phyloP scores from a whole-genome alignment of 2,113 vertebrate genomes.

The Nerophis ophidion region DNA sequence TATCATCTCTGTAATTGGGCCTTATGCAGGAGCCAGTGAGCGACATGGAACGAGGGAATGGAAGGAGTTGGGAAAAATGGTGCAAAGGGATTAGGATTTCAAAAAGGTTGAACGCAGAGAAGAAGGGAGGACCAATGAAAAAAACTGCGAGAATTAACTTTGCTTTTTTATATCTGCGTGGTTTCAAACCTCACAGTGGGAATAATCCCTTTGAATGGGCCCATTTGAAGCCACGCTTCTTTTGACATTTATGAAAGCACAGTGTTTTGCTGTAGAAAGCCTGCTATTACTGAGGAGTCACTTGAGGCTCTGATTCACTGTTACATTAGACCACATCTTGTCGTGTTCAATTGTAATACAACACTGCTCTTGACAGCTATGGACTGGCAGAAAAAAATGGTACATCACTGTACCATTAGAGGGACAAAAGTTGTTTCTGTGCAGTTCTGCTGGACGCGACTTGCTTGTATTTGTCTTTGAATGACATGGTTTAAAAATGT shows the following conservation, averaged over 20 bases:
- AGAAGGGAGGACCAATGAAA: conserved; percentile 16
- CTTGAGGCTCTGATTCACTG: neutral
- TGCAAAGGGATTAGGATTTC: conserved; percentile 46
- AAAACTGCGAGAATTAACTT: conserved; percentile 19
- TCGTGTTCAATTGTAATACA: conserved; percentile 7
- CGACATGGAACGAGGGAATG: conserved; percentile 8
- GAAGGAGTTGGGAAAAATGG: conserved; percentile 14
- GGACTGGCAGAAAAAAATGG: no score
- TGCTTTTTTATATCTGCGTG: conserved; percentile 41
- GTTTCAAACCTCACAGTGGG: conserved; percentile 31
- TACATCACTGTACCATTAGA: no score
- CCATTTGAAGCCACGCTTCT: conserved; percentile 9
- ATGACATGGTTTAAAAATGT: no score
- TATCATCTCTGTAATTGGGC: conserved; percentile 75
- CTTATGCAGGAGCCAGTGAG: conserved; percentile 51
- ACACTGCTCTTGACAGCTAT: conserved; percentile 3
- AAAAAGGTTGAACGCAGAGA: conserved; percentile 19
- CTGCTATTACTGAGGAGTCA: neutral
- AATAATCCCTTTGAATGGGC: conserved; percentile 26
- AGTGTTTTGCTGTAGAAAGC: conserved; percentile 24
- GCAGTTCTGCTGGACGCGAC: no score
- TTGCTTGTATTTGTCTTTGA: no score
- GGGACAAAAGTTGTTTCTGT: no score
- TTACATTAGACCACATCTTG: neutral
- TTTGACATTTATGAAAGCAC: conserved; percentile 25